A percentile compares a stretch with the other conserved stretches of the same genome.
Conservation (phyloP, 2,797 vertebrate genomes). For the Poeciliopsis turneri region DNA sequence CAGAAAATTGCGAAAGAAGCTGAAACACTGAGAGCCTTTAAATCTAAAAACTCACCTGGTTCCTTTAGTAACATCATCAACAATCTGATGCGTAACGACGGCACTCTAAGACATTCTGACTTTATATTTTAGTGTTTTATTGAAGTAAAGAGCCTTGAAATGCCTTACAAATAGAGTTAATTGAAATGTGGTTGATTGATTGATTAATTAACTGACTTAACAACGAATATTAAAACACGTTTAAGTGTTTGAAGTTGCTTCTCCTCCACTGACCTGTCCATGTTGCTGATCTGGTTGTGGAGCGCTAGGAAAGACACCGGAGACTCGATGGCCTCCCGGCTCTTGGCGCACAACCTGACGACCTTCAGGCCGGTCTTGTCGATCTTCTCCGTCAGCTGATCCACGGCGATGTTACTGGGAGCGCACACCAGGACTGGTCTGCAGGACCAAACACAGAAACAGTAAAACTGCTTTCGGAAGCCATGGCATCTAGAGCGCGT, state of each 20-base stretch:
- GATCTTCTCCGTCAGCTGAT: slow-evolving; percentile 98
- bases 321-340: slow-evolving; percentile 96
- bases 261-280: slow-evolving; percentile 89
- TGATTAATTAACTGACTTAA: too few relatives aligned
- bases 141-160: too few relatives aligned
- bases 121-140: too few relatives aligned
- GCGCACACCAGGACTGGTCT: slow-evolving; percentile 98
- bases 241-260: background rate
- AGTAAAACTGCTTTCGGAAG: background rate
- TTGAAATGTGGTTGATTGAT: too few relatives aligned
- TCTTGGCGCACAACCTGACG: slow-evolving; percentile 96
- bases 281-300: slow-evolving; percentile 99
- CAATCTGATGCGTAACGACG: too few relatives aligned
- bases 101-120: too few relatives aligned
- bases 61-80: too few relatives aligned
- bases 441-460: slow-evolving; percentile 13
- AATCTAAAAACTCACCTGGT: too few relatives aligned
- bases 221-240: background rate
- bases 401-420: slow-evolving; percentile 97
- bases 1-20: too few relatives aligned
- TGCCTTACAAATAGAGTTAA: too few relatives aligned
- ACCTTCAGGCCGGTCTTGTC: slow-evolving; percentile 97
- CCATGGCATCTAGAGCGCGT: background rate
- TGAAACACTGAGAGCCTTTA: too few relatives aligned
- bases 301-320: slow-evolving; percentile 96